A percentile compares a stretch with the other conserved stretches of the same genome.
These are phyloP conservation scores for Catalaphyllia jardinei DNA, from an alignment of 64 coral and sea anemone species.

Conservation along the genomic window DNA sequence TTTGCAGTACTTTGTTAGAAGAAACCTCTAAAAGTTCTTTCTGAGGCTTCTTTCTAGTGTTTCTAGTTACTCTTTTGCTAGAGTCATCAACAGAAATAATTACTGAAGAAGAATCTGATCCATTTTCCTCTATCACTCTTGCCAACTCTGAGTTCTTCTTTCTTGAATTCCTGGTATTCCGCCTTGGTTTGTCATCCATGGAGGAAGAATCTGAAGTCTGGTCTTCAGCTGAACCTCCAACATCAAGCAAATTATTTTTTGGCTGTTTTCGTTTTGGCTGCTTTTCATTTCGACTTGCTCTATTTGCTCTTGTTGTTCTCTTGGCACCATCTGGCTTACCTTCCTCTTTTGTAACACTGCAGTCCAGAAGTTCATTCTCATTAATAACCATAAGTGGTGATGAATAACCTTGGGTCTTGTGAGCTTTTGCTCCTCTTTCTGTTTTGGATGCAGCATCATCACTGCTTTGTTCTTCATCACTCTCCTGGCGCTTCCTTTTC, in stretches of 20 bases:
- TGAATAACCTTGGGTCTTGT: constrained; percentile 24
- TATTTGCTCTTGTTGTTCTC: constrained; percentile 1
- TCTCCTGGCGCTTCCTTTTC: constrained; percentile 73
- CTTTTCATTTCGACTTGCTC: background rate
- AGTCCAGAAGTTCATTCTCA: constrained; percentile 12
- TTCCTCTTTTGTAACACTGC: background rate
- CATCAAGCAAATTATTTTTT: background rate
- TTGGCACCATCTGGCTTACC: background rate
- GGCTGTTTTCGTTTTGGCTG: constrained; percentile 2
- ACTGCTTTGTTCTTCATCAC: constrained; percentile 26
- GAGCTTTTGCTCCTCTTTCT: constrained; percentile 23
- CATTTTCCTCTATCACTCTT: background rate
- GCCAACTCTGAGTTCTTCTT: constrained; percentile 15
- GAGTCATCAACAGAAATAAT: background rate
- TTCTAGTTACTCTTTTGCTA: constrained; percentile 39
- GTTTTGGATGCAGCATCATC: constrained; percentile 11
- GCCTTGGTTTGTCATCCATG: constrained; percentile 10
- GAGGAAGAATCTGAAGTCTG: constrained; percentile 1
- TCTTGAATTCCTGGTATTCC: constrained; percentile 47
- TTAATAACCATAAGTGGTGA: constrained; percentile 31
- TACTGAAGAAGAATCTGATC: background rate
- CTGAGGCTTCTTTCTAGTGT: background rate
- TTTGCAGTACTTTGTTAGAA: background rate
- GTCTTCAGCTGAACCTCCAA: background rate
- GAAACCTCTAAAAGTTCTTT: background rate